Evolutionary conservation across 2,797 vertebrate species (phyloP).

Genomic region (Characodon lateralis): DNA sequence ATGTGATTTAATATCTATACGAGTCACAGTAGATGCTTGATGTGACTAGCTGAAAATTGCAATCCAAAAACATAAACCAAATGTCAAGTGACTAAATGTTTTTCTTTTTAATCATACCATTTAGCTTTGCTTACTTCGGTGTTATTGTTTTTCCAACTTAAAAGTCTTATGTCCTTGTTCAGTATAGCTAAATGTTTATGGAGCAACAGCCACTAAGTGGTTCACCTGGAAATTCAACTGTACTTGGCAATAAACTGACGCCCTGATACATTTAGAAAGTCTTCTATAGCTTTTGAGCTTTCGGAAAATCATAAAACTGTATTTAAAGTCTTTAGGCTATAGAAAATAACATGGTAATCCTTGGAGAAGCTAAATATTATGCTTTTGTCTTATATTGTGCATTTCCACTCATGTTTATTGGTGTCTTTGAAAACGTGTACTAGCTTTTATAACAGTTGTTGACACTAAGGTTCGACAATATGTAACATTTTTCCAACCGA

Average conservation of each 20-base stretch:
- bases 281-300: neutral
- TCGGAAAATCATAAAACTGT: neutral
- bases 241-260: neutral
- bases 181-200: neutral
- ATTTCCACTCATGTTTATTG: neutral
- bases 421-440: neutral
- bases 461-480: neutral
- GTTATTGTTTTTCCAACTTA: neutral
- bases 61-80: neutral
- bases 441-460: neutral
- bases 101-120: neutral
- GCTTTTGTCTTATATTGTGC: neutral
- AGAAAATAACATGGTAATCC: neutral
- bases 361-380: neutral
- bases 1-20: too few species aligned
- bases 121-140: neutral
- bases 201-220: neutral
- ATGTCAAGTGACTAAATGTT: neutral
- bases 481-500: too few species aligned
- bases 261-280: neutral
- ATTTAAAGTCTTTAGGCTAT: neutral
- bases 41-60: neutral
- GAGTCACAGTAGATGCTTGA: neutral
- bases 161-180: neutral
- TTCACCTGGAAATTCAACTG: neutral